Percentiles rank a stretch among this genome's conserved stretches.
Evolutionary conservation across 2,113 vertebrate genomes (phyloP).

Genomic region (Mus pahari): DNA sequence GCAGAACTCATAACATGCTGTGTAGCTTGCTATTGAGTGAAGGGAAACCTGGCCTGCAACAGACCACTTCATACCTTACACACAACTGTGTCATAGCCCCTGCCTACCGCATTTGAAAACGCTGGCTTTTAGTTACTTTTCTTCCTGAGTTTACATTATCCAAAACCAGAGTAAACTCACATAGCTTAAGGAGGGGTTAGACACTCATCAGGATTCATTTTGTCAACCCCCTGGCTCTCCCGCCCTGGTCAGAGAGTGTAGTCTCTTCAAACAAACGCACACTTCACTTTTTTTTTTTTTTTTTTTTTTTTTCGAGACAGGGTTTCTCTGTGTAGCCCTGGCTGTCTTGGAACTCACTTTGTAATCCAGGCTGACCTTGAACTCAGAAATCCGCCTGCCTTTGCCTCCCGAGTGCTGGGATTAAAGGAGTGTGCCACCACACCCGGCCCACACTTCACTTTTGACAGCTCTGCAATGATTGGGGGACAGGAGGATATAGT

Average conservation of each 20-base stretch:
- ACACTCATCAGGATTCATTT: conserved; percentile 48
- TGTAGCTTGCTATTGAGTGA: neutral
- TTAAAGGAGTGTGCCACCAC: no score
- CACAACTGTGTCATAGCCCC: neutral
- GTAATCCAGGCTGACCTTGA: no score
- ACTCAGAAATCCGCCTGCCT: no score
- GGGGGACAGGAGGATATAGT: conserved; percentile 63
- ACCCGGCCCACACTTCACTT: conserved; percentile 58
- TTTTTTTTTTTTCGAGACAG: no score
- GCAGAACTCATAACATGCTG: neutral
- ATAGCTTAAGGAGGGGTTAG: conserved; percentile 26
- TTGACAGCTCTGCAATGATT: conserved; percentile 66
- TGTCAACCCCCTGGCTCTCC: neutral
- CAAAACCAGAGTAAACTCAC: conserved; percentile 60
- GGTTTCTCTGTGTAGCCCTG: no score
- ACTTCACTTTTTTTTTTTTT: conserved; percentile 66
- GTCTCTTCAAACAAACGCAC: conserved; percentile 58
- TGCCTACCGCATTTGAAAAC: conserved; percentile 51
- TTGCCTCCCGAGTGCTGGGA: no score
- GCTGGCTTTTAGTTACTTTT: conserved; percentile 56
- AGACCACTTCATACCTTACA: neutral
- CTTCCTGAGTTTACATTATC: neutral
- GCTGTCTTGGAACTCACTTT: no score
- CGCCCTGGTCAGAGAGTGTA: neutral
- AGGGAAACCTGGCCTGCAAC: neutral